Conservation (phyloP, 1,140 invertebrate species). For the Zeugodacus cucurbitae region DNA sequence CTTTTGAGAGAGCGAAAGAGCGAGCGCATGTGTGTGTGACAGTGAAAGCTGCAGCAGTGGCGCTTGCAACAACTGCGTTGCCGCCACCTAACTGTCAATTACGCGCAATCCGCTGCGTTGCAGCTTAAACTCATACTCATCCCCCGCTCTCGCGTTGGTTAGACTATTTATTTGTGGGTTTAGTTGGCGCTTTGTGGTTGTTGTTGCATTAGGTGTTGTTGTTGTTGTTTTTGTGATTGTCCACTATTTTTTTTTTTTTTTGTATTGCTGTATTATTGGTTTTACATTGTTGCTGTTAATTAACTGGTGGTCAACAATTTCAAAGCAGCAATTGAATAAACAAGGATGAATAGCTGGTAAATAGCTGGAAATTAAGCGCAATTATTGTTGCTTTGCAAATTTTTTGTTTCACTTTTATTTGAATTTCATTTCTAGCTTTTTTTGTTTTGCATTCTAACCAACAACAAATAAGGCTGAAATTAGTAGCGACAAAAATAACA, state of each 20-base stretch:
- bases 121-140: background rate
- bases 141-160: background rate
- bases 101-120: background rate
- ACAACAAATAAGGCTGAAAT: background rate
- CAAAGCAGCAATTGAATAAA: constrained; percentile 35
- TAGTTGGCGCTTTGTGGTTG: background rate
- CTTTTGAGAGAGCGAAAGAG: background rate
- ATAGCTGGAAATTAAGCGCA: background rate
- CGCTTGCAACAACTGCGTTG: background rate
- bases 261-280: constrained; percentile 10
- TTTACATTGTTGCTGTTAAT: constrained; percentile 19
- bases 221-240: background rate
- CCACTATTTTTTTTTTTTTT: background rate
- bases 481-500: background rate
- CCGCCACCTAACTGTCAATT: background rate
- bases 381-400: background rate
- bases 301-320: constrained; percentile 36
- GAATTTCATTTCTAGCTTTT: too few relatives aligned
- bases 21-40: background rate
- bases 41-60: background rate
- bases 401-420: background rate
- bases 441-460: background rate
- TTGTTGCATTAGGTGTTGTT: constrained; percentile 6
- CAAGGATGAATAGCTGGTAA: constrained; percentile 22
- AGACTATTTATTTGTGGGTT: background rate